Conservation (phyloP, 2,113 vertebrate genomes). For the Natator depressus region DNA sequence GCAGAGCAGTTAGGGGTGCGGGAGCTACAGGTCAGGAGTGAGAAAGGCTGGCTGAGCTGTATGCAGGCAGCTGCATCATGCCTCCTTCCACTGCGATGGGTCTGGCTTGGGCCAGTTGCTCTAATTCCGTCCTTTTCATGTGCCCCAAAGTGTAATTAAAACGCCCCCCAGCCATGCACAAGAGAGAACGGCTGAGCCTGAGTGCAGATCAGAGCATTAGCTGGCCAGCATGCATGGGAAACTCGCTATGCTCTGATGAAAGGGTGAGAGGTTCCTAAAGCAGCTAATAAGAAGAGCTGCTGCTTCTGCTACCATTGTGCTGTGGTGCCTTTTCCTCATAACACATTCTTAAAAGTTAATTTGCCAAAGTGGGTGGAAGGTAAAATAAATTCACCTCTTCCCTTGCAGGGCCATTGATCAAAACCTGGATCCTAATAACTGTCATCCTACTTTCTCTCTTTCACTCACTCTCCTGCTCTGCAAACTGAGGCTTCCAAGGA, state of each 20-base stretch:
- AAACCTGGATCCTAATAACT: neutral
- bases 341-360: neutral
- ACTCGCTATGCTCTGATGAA: neutral
- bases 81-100: neutral
- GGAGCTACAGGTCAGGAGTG: neutral
- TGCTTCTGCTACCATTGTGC: neutral
- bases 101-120: neutral
- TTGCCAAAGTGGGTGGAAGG: neutral
- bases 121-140: neutral
- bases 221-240: neutral
- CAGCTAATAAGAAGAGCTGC: neutral
- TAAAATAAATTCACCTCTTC: neutral
- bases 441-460: neutral
- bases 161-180: neutral
- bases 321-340: neutral
- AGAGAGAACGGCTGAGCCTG: neutral
- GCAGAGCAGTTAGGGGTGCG: neutral
- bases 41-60: neutral
- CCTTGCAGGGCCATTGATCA: neutral
- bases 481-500: fast-evolving
- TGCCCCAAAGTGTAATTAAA: neutral
- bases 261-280: neutral
- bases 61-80: neutral
- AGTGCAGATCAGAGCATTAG: too few species aligned
- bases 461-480: neutral